A percentile compares a stretch with the other conserved stretches of the same genome.
phyloP scores from a whole-genome alignment of 2,888 invertebrate species.

The Erebia palarica region DNA sequence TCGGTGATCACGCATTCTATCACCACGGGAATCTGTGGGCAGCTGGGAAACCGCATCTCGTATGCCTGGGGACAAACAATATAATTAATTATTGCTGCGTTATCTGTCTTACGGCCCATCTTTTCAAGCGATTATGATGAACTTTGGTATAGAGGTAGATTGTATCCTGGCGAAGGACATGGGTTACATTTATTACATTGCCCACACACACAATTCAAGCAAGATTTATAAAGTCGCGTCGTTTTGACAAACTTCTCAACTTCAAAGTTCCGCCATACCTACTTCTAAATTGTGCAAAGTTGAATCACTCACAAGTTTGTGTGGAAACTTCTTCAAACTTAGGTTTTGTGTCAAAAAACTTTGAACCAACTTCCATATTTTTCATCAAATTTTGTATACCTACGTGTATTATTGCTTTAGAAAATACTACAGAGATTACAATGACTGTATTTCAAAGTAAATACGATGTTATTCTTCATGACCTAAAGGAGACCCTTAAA shows the following conservation, averaged over 20 bases:
- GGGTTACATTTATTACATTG: too few species aligned
- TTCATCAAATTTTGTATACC: background rate
- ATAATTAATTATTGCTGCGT: background rate
- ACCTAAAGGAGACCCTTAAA: too few species aligned
- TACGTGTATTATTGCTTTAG: too few species aligned
- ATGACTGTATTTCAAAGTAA: too few species aligned
- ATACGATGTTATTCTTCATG: too few species aligned
- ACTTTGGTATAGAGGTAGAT: too few species aligned
- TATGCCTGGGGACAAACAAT: conserved; percentile 87
- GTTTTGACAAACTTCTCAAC: background rate
- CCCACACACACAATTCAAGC: background rate
- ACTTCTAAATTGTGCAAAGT: background rate
- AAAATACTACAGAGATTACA: too few species aligned
- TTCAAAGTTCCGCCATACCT: too few species aligned
- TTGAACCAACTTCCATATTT: background rate
- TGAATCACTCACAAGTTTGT: background rate
- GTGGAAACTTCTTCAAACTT: background rate
- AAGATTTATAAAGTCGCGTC: background rate
- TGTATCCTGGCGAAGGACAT: too few species aligned
- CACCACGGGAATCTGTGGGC: conserved; percentile 97
- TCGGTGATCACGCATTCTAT: conserved; percentile 91
- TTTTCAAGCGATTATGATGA: too few species aligned
- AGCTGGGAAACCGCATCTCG: conserved; percentile 95
- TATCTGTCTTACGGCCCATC: too few species aligned
- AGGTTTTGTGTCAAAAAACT: background rate